Evolutionary conservation across 1,140 invertebrate species (phyloP).

Genomic region (Pseudoatta argentina): DNA sequence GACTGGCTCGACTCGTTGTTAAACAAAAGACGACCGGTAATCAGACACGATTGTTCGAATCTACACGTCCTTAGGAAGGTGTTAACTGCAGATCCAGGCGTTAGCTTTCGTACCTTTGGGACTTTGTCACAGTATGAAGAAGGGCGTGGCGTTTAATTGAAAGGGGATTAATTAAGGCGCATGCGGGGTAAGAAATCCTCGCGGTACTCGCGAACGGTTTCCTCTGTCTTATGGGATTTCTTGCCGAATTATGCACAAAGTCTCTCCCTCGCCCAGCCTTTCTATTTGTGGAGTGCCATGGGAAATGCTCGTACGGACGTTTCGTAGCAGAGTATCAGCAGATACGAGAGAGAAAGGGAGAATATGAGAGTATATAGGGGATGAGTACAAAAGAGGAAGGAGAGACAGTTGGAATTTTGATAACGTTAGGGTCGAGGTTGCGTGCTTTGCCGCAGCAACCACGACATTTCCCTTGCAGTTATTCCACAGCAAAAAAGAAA

Average conservation of each 20-base stretch:
- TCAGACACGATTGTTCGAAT: conserved; percentile 51
- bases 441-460: conserved; percentile 73
- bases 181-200: conserved; percentile 66
- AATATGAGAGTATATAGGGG: conserved; percentile 4
- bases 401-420: conserved; percentile 76
- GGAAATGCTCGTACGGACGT: conserved; percentile 44
- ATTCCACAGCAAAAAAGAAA: conserved; percentile 50
- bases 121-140: conserved; percentile 64
- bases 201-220: conserved; percentile 58
- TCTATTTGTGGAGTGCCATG: conserved; percentile 44
- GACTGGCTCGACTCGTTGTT: background rate
- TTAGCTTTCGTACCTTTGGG: conserved; percentile 66
- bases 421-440: conserved; percentile 70
- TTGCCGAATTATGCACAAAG: conserved; percentile 70
- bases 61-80: conserved; percentile 47
- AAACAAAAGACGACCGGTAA: conserved; percentile 17
- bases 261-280: conserved; percentile 26
- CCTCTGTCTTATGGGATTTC: conserved; percentile 54
- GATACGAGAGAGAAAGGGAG: background rate
- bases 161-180: conserved; percentile 76
- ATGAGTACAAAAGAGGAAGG: conserved; percentile 14
- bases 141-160: conserved; percentile 74
- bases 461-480: conserved; percentile 71
- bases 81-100: conserved; percentile 62
- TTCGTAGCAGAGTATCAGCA: conserved; percentile 34